Evolutionary conservation across 2,888 invertebrate species (phyloP).

Genomic region (Amorpha juglandis): DNA sequence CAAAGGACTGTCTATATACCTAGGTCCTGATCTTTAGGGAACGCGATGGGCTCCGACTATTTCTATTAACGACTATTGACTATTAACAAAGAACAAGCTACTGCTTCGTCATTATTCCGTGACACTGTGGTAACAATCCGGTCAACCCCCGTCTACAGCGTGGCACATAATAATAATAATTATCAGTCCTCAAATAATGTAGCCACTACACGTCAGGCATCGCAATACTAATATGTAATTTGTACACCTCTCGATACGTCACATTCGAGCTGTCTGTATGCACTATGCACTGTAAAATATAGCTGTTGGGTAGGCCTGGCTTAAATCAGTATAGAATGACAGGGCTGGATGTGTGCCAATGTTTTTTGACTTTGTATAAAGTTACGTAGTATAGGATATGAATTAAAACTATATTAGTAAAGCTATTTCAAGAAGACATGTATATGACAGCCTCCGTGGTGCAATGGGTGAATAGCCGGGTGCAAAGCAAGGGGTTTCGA

Average conservation of each 20-base stretch:
- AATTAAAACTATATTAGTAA: neutral
- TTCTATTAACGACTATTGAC: too few species aligned
- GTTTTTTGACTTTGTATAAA: neutral
- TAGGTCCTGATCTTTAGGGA: neutral
- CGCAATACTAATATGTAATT: neutral
- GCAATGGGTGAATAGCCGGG: too few species aligned
- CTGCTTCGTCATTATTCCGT: too few species aligned
- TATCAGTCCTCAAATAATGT: neutral
- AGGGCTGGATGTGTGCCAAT: neutral
- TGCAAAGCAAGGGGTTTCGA: too few species aligned
- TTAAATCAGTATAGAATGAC: constrained; percentile 10
- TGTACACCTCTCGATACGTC: neutral
- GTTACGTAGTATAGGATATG: neutral
- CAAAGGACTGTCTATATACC: neutral
- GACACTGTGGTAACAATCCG: too few species aligned
- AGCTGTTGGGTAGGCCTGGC: constrained; percentile 1
- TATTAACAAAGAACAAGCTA: too few species aligned
- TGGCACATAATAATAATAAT: too few species aligned
- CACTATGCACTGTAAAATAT: constrained; percentile 1
- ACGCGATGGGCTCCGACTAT: too few species aligned
- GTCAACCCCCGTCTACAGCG: too few species aligned
- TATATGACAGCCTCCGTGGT: too few species aligned
- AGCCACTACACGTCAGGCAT: neutral
- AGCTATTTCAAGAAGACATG: too few species aligned
- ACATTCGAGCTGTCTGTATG: neutral